phyloP scores from a whole-genome alignment of 2,888 invertebrate genomes.

The Muschampia plurimacula region DNA sequence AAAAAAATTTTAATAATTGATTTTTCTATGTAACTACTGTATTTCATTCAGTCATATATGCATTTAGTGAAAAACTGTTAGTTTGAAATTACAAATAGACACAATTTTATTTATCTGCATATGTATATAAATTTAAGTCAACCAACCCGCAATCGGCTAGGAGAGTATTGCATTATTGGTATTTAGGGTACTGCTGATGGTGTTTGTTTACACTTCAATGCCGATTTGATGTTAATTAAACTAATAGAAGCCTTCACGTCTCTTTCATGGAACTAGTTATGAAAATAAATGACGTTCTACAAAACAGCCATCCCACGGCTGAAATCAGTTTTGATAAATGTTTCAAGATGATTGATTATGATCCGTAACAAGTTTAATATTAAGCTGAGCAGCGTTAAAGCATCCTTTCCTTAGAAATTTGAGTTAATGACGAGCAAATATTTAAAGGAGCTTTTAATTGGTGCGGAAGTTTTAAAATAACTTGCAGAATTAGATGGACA shows the following conservation, averaged over 20 bases:
- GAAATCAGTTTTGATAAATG: slow-evolving; percentile 7
- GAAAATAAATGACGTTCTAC: background rate
- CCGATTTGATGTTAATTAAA: background rate
- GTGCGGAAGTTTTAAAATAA: slow-evolving; percentile 1
- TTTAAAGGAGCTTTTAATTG: background rate
- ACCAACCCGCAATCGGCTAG: too few species aligned
- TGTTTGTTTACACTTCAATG: background rate
- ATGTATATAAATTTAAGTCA: too few species aligned
- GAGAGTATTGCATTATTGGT: too few species aligned
- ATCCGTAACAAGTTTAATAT: background rate
- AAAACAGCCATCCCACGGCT: background rate
- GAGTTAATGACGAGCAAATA: background rate
- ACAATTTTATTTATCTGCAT: too few species aligned
- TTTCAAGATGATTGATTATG: background rate
- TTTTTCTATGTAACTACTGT: too few species aligned
- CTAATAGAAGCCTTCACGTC: background rate
- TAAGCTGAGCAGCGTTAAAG: background rate
- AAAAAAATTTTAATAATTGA: too few species aligned
- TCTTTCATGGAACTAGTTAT: background rate
- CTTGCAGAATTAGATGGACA: background rate
- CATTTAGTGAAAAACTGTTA: too few species aligned
- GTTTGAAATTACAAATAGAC: too few species aligned
- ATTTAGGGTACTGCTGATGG: background rate
- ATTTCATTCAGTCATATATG: too few species aligned
- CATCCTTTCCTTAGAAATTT: background rate